These are phyloP conservation scores for Riparia riparia DNA, from an alignment of 2,113 vertebrate genomes.

Conservation along the genomic window DNA sequence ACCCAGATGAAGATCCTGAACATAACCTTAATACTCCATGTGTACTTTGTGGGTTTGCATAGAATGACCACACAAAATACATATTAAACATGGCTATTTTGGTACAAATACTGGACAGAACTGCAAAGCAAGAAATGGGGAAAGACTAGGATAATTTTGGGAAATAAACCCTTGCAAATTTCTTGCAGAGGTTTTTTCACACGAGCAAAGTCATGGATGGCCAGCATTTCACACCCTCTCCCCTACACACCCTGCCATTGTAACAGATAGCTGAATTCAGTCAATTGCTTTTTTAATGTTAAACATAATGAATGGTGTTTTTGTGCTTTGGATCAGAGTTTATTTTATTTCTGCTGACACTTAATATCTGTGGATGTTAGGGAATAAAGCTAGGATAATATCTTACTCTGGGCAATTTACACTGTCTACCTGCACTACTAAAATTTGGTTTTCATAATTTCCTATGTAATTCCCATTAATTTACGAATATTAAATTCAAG, in stretches of 20 bases:
- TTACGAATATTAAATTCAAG: not conserved
- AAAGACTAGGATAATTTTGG: not conserved
- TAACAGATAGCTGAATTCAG: not conserved
- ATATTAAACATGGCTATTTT: not conserved
- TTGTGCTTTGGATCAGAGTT: not conserved
- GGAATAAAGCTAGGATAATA: not conserved
- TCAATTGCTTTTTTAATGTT: not conserved
- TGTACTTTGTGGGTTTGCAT: not conserved
- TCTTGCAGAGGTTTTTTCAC: not conserved
- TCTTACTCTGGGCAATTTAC: not conserved
- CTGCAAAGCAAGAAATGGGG: not conserved
- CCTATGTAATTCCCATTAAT: not conserved
- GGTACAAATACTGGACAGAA: not conserved
- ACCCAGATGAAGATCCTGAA: not conserved
- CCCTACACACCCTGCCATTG: fast-evolving
- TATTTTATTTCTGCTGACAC: not conserved
- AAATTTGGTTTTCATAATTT: slow-evolving; percentile 21
- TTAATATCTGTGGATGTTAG: not conserved
- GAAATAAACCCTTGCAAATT: not conserved
- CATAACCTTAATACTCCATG: not conserved
- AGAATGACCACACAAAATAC: not conserved
- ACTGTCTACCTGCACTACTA: not conserved
- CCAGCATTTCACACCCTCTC: not conserved
- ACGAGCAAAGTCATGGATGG: not conserved
- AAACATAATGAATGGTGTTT: not conserved